These are phyloP conservation scores for Cyphomyrus discorhynchus DNA, from an alignment of 2,113 vertebrate genomes.

Conservation along the genomic window DNA sequence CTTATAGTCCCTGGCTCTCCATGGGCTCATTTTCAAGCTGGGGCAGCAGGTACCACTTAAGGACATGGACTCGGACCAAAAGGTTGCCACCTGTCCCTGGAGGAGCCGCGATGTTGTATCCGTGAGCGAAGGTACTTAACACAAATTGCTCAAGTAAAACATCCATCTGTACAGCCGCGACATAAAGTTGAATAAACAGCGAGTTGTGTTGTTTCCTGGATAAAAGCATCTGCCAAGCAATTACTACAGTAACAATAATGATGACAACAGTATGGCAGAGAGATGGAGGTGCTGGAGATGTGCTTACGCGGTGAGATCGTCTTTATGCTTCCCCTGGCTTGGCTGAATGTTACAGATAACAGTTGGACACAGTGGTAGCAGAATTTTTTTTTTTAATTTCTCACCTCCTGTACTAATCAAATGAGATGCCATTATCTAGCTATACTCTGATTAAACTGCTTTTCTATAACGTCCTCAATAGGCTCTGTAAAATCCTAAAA, in stretches of 20 bases:
- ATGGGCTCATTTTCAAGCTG: not conserved
- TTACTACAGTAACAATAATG: constrained; percentile 3
- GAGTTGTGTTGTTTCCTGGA: not conserved
- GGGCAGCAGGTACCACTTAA: not conserved
- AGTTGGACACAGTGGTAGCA: not conserved
- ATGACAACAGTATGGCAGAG: not conserved
- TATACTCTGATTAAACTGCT: constrained; percentile 1
- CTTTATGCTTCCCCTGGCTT: not conserved
- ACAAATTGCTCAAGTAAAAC: not conserved
- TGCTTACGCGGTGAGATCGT: not conserved
- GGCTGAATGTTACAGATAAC: not conserved
- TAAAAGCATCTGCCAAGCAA: not conserved
- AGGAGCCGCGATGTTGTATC: not conserved
- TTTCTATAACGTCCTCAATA: not conserved
- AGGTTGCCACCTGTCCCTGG: not conserved
- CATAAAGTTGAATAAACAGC: not conserved
- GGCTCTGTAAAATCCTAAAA: not conserved
- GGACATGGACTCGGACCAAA: not conserved
- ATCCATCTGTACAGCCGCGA: not conserved
- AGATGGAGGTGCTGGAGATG: not conserved
- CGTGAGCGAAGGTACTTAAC: not conserved
- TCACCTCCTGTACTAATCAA: not conserved
- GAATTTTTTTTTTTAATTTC: not conserved
- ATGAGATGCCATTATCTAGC: not conserved
- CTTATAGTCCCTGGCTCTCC: not conserved